Conservation (phyloP, 2,888 invertebrate genomes). For the Mystacides longicornis region DNA sequence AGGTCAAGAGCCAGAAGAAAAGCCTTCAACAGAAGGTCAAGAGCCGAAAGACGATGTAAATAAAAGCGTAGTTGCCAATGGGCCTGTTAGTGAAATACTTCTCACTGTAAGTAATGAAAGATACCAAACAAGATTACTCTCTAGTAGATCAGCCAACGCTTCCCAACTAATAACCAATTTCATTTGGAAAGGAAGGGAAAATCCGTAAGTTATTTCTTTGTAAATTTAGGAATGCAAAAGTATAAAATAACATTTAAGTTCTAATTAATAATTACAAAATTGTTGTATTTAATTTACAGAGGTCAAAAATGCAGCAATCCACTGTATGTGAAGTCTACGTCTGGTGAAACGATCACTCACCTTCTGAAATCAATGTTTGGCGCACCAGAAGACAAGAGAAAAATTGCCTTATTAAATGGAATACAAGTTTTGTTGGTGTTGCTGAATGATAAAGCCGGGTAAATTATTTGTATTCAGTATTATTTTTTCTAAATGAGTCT, state of each 20-base stretch:
- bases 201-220: slow-evolving; percentile 29
- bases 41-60: slow-evolving; percentile 3
- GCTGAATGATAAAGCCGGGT: slow-evolving; percentile 34
- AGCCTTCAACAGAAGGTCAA: not conserved
- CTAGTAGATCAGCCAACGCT: slow-evolving; percentile 78
- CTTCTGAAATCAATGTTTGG: slow-evolving; percentile 68
- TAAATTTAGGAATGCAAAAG: not conserved
- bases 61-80: slow-evolving; percentile 2
- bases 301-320: slow-evolving; percentile 10
- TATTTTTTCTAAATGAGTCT: no score
- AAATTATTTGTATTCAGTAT: slow-evolving; percentile 6
- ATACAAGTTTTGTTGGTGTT: slow-evolving; percentile 71
- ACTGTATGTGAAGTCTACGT: slow-evolving; percentile 15
- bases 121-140: slow-evolving; percentile 56
- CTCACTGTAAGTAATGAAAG: slow-evolving; percentile 5
- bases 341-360: slow-evolving; percentile 52
- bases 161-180: slow-evolving; percentile 85
- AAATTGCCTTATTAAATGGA: slow-evolving; percentile 71
- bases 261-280: not conserved
- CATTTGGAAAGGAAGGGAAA: slow-evolving; percentile 42
- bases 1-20: not conserved
- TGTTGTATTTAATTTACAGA: slow-evolving; percentile 10
- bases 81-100: slow-evolving; percentile 6
- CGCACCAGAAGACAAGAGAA: slow-evolving; percentile 48
- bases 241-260: no score